These are phyloP conservation scores for Eurosta solidaginis DNA, from an alignment of 1,140 invertebrate species.

Conservation along the genomic window DNA sequence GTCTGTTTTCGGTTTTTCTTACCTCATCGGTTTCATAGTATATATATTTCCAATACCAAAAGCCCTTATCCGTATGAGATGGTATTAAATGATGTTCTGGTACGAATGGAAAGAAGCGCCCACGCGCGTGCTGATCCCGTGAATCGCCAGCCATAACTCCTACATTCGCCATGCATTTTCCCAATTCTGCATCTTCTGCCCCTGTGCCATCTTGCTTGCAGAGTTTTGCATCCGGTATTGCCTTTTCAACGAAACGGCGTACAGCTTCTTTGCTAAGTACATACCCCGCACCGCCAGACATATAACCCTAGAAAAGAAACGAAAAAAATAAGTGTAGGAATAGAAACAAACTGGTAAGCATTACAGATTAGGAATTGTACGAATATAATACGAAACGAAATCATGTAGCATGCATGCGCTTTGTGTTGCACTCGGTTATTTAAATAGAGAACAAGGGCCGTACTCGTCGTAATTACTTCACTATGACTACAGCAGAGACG, in stretches of 20 bases:
- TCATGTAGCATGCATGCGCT: background rate
- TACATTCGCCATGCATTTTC: conserved; percentile 86
- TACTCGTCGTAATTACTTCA: too few species aligned
- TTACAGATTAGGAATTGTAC: too few species aligned
- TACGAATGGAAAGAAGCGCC: conserved; percentile 92
- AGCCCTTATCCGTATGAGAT: conserved; percentile 72
- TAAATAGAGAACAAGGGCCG: too few species aligned
- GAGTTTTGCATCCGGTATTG: conserved; percentile 69
- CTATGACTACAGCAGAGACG: too few species aligned
- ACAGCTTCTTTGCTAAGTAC: conserved; percentile 84
- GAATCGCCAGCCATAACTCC: conserved; percentile 87
- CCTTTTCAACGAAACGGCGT: conserved; percentile 74
- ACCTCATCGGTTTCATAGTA: conserved; percentile 89
- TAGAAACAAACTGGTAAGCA: too few species aligned
- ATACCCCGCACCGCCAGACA: conserved; percentile 95
- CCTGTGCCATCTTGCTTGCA: conserved; percentile 73
- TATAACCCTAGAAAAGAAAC: conserved; percentile 75
- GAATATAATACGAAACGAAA: background rate
- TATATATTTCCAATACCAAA: conserved; percentile 96
- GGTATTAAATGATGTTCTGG: conserved; percentile 91
- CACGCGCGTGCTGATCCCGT: conserved; percentile 80
- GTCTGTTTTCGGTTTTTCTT: too few species aligned
- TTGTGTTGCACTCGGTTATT: too few species aligned
- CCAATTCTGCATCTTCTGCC: conserved; percentile 93
- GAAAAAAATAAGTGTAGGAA: background rate